These are phyloP conservation scores for Eptatretus burgeri DNA, from an alignment of 2,113 vertebrate species.

Conservation along the genomic window DNA sequence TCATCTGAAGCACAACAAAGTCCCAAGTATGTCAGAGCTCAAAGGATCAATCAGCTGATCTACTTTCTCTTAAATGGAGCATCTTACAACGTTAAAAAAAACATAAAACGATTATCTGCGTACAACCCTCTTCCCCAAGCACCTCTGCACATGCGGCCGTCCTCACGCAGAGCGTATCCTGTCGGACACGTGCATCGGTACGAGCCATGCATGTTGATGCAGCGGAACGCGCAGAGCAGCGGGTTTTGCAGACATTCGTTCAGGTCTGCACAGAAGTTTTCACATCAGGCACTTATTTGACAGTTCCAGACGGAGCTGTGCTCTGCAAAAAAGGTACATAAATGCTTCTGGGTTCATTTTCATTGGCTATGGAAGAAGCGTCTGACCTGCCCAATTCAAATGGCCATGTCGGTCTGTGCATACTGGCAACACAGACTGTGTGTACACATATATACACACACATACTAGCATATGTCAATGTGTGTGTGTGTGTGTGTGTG, in stretches of 20 bases:
- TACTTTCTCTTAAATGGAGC: too few species aligned
- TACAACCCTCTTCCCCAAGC: slow-evolving; percentile 10
- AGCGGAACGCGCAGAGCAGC: slow-evolving; percentile 71
- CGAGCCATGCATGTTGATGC: slow-evolving; percentile 58
- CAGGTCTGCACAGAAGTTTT: slow-evolving; percentile 25
- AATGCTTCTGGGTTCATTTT: background rate
- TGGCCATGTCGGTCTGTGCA: background rate
- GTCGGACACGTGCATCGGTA: slow-evolving; percentile 60
- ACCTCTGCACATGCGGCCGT: slow-evolving; percentile 72
- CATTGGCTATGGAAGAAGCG: background rate
- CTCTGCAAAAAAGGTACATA: background rate
- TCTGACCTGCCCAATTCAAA: background rate
- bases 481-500: background rate
- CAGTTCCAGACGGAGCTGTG: background rate
- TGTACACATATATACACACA: background rate
- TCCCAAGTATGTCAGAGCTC: background rate
- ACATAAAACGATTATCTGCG: too few species aligned
- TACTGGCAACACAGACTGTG: background rate
- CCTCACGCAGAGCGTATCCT: slow-evolving; percentile 50
- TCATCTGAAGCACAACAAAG: slow-evolving; percentile 23
- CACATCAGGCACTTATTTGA: background rate
- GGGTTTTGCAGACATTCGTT: slow-evolving; percentile 63
- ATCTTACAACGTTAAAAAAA: too few species aligned
- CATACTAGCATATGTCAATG: background rate
- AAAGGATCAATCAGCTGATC: too few species aligned